Conservation (phyloP, 2,113 vertebrate genomes). For the Lepidothrix coronata region DNA sequence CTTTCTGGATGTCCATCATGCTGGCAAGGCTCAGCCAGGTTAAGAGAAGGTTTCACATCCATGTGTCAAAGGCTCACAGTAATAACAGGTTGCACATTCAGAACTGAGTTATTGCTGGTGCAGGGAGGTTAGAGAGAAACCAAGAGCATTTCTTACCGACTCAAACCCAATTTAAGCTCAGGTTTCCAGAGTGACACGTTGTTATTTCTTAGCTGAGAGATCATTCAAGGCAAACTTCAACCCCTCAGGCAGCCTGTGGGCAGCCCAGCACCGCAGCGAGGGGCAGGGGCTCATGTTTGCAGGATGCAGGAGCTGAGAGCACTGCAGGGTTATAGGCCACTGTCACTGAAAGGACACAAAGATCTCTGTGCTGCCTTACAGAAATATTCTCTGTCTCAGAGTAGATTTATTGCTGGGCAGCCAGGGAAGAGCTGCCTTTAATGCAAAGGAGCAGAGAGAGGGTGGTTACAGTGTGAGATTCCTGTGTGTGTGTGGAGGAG, state of each 20-base stretch:
- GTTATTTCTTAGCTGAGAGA: constrained; percentile 24
- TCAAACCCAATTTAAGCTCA: background rate
- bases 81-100: background rate
- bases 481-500: background rate
- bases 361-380: background rate
- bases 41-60: background rate
- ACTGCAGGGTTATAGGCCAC: background rate
- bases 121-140: background rate
- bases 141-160: background rate
- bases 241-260: background rate
- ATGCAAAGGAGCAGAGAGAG: background rate
- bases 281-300: rapidly evolving
- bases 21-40: background rate
- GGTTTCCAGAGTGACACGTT: background rate
- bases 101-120: background rate
- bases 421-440: background rate
- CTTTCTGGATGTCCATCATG: background rate
- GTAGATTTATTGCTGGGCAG: background rate
- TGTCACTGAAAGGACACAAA: background rate
- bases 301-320: background rate
- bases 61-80: background rate
- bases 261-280: background rate
- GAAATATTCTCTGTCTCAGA: background rate
- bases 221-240: background rate
- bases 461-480: background rate